Base-by-base conservation (phyloP, 2,113 vertebrate genomes). In the Megaceryle torquata region DNA sequence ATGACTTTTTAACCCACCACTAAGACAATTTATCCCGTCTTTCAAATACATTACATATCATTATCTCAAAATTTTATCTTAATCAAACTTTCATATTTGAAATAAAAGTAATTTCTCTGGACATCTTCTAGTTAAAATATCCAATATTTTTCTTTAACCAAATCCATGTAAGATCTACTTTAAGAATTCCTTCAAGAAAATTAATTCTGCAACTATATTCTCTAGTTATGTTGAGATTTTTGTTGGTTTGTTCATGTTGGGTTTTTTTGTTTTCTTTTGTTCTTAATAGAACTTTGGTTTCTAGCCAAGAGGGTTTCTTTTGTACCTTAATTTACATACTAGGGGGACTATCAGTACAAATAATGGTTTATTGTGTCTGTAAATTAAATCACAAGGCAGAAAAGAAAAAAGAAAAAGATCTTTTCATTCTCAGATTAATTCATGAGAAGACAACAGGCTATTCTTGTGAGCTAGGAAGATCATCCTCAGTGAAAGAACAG, bases 201-300 rank as follows among this genome's bases (percentile, higher is more conserved):
- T 48, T 68, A 53, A 11, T 76, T 72, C 3, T 77, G 5, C 9
- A 37, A 4, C 4, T 68, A 8, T 37, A 7, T 53, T n/a, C 5
- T 71, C 37, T 53, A 60, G 3, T 25, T 68, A 56, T 71, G 1
- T 25, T 69, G 11, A 20, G 19, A 3, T 17, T 0, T 0, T 90
- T 39, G 22, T 10, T 74, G 20, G 2, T 54, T 80, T 57, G 29
- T 41, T 71, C 46, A 2, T 22, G 50, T 53, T 16, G 4, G 18
- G 54, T 11, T 70, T 22, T 35, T 41, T 41, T 10, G 39, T 41
- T 41, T 41, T 41, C 2, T 13, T 60, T 64, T 21, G 6, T 48
- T 59, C 46, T 44, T 33, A 28, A 37, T 6, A 60, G 37, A 69
- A 29, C 5, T 48, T 75, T 33, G 3, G 9, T 50, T 91, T 78